Evolutionary conservation across 2,888 invertebrate species (phyloP).

Genomic region (Scrobipalpa atriplicella): DNA sequence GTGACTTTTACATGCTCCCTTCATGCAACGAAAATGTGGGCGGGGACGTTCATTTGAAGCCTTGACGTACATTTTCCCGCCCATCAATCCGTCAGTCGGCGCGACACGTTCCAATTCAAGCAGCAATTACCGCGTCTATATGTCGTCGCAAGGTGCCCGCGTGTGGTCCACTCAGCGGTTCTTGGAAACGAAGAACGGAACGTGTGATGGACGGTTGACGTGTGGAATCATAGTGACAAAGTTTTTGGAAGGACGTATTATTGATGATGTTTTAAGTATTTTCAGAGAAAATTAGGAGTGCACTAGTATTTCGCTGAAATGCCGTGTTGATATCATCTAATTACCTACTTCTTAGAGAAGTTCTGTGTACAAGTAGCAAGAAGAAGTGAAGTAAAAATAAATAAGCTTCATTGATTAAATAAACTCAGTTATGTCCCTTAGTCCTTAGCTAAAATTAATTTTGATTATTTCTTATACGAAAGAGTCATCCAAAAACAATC

Average conservation of each 20-base stretch:
- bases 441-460: too few relatives aligned
- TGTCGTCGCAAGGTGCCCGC: slow-evolving; percentile 41
- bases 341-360: too few relatives aligned
- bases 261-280: neutral
- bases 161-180: slow-evolving; percentile 44
- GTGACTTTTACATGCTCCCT: too few relatives aligned
- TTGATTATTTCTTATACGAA: too few relatives aligned
- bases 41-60: too few relatives aligned
- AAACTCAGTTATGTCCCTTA: too few relatives aligned
- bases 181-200: slow-evolving; percentile 36
- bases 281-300: neutral
- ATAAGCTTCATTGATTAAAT: neutral
- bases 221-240: slow-evolving; percentile 8
- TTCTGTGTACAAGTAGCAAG: too few relatives aligned
- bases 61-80: slow-evolving; percentile 12
- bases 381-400: too few relatives aligned
- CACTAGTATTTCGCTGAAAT: too few relatives aligned
- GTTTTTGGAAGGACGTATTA: slow-evolving; percentile 6
- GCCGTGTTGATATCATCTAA: neutral
- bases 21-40: too few relatives aligned
- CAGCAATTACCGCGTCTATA: slow-evolving; percentile 50
- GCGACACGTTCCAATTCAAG: slow-evolving; percentile 28
- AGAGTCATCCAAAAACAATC: neutral
- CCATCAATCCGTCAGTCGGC: slow-evolving; percentile 26
- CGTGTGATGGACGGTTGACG: slow-evolving; percentile 22